A percentile compares a stretch with the other conserved stretches of the same genome.
These are phyloP conservation scores for Carassius auratus DNA, from an alignment of 2,113 vertebrate species.

Conservation along the genomic window DNA sequence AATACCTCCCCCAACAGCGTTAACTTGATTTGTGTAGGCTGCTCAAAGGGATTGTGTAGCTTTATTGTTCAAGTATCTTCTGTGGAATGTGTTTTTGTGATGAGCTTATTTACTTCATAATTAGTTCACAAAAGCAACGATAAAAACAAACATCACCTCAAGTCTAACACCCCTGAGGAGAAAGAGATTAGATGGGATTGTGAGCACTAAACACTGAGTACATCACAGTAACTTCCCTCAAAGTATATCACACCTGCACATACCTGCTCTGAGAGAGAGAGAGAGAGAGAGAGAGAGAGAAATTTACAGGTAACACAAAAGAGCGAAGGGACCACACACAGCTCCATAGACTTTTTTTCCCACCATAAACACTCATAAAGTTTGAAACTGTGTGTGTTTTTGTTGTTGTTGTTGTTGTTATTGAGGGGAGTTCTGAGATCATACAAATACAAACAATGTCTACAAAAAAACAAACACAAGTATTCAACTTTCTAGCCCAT, in stretches of 20 bases:
- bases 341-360: too few relatives aligned
- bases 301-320: too few relatives aligned
- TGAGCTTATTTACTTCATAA: not conserved
- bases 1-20: not conserved
- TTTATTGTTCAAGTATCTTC: not conserved
- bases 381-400: too few relatives aligned
- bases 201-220: conserved; percentile 2
- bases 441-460: too few relatives aligned
- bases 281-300: too few relatives aligned
- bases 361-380: too few relatives aligned
- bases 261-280: not conserved
- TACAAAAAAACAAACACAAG: too few relatives aligned
- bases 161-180: not conserved
- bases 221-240: not conserved
- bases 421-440: too few relatives aligned
- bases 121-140: conserved; percentile 33
- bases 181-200: conserved; percentile 46
- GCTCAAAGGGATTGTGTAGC: not conserved
- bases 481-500: too few relatives aligned
- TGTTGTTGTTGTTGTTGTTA: too few relatives aligned
- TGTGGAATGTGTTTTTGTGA: conserved; percentile 5
- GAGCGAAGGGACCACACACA: too few relatives aligned
- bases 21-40: not conserved
- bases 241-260: not conserved
- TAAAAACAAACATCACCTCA: conserved; percentile 25